Base-by-base conservation (phyloP, 2,113 vertebrate species). In the Climacteris rufus region DNA sequence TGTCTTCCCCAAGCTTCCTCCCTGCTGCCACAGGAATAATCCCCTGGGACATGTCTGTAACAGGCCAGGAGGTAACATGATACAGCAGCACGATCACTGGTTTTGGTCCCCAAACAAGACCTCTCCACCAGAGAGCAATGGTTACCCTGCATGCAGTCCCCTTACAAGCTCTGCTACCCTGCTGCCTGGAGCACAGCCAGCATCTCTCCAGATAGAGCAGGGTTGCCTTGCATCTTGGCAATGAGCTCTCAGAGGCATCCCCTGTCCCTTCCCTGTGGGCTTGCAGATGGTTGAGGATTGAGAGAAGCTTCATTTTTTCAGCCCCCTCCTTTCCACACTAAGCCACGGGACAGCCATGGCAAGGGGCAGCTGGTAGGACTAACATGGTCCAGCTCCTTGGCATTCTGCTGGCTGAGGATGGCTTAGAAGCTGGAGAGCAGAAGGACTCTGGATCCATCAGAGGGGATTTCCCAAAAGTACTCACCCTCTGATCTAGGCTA, bases 11-110 rank as follows among this genome's bases (percentile, higher is more conserved):
- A 10, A 15, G n/a, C 27, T 87, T 47, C 20, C 13, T 90, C 28
- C 11, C 39, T 90, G 64, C 69, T 93, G 78, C 60, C 45, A 44
- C 42, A 79, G 78, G 42, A 75, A 4, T 59, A 37, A 82, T 59
- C 33, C 39, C 47, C 10, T 0, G 0, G 37, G 56, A 37, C 0
- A 0, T 21, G 27, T 33, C 60, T 59, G 37, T 59, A 68, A 42
- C 28, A 52, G 12, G 39, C n/a, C 19, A 49, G 21, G 10, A 60
- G 49, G 49, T 52, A 83, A 74, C 8, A 2, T 0, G 18, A 59
- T 4, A 52, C 0, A 47, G 31, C 30, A 83, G 53, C 49, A 76
- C 0, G 0, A 31, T 31, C n/a, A 7, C 17, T 72, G 53, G 19
- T 47, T 79, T 83, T 49, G 0, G 44, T 39, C 31, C 56, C 56